Percentiles rank a stretch among this genome's conserved stretches.
Evolutionary conservation across 2,888 invertebrate species (phyloP).

Genomic region (Alitta virens): DNA sequence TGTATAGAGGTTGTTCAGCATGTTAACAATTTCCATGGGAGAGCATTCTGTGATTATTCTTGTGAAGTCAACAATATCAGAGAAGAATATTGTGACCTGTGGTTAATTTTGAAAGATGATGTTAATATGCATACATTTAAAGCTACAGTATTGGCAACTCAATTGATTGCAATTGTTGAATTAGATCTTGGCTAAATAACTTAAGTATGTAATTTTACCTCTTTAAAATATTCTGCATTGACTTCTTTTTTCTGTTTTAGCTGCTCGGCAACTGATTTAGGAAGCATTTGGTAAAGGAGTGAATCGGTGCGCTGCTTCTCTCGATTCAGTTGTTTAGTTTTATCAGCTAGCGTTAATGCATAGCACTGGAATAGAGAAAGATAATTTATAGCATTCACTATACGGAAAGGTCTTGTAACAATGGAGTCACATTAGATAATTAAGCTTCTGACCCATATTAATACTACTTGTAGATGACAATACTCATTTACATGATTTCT

Average conservation of each 20-base stretch:
- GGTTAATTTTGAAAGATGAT: no score
- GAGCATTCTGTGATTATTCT: neutral
- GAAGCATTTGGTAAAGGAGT: constrained; percentile 34
- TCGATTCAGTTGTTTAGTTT: constrained; percentile 36
- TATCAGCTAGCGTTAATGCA: constrained; percentile 38
- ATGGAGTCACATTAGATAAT: no score
- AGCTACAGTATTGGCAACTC: neutral
- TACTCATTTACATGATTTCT: no score
- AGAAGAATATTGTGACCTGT: constrained; percentile 25
- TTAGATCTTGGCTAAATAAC: no score
- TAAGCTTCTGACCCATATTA: no score
- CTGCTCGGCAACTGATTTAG: constrained; percentile 10
- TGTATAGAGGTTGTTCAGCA: constrained; percentile 28
- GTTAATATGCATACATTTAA: neutral
- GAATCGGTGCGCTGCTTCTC: constrained; percentile 39
- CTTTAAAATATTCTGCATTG: constrained; percentile 36
- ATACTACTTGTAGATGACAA: no score
- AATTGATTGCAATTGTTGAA: neutral
- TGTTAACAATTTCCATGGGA: constrained; percentile 8
- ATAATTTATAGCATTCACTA: no score
- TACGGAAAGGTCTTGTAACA: no score
- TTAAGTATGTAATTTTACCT: no score
- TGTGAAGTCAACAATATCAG: constrained; percentile 9
- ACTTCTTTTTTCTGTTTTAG: constrained; percentile 36
- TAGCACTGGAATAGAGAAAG: constrained; percentile 24